phyloP scores from a whole-genome alignment of 2,113 vertebrate species.

The Opisthocomus hoazin region DNA sequence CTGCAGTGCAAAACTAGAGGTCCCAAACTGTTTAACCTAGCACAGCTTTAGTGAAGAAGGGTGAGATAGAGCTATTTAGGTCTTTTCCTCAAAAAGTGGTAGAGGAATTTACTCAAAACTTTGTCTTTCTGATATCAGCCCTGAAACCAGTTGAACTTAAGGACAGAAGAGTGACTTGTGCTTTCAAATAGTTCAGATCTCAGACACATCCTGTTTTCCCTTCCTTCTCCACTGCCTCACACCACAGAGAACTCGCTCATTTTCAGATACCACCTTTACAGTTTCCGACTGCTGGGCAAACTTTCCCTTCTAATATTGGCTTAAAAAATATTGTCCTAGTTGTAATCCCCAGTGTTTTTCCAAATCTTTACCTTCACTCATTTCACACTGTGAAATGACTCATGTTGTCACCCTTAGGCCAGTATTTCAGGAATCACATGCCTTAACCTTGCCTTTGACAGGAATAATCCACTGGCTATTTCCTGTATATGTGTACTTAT shows the following conservation, averaged over 20 bases:
- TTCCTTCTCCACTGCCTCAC: neutral
- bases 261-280: neutral
- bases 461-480: neutral
- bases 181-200: neutral
- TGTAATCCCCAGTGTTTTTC: neutral
- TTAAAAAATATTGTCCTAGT: neutral
- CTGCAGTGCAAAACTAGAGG: neutral
- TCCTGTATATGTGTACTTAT: neutral
- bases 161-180: neutral
- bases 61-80: neutral
- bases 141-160: neutral
- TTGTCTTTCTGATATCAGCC: neutral
- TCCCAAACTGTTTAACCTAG: neutral
- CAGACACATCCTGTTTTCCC: neutral
- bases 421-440: neutral
- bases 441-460: neutral
- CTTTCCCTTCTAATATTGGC: neutral
- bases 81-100: neutral
- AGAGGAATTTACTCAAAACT: neutral
- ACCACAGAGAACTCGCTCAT: neutral
- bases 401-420: neutral
- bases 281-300: neutral
- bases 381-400: neutral
- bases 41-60: neutral
- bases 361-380: neutral